These are phyloP conservation scores for Calameuta idolon DNA, from an alignment of 2,888 invertebrate genomes.

Conservation along the genomic window DNA sequence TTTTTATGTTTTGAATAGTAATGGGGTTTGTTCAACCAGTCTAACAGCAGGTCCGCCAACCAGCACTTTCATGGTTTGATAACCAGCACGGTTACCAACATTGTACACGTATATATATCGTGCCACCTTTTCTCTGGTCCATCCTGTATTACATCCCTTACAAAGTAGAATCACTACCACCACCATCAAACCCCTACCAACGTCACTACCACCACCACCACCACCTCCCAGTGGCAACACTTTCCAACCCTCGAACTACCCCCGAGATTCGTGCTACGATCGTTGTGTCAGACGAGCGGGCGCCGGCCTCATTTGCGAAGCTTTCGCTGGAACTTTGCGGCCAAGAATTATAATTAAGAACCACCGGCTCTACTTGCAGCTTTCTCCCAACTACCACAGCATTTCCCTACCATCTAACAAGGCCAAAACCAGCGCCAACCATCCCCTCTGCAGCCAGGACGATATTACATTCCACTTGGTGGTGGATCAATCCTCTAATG, in stretches of 20 bases:
- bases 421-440: slow-evolving; percentile 24
- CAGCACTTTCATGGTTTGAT: no score
- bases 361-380: slow-evolving; percentile 38
- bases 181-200: no score
- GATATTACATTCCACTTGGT: slow-evolving; percentile 62
- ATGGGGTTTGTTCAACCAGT: slow-evolving; percentile 47
- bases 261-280: slow-evolving; percentile 32
- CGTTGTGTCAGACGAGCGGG: slow-evolving; percentile 59
- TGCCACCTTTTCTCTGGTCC: slow-evolving; percentile 21
- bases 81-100: no score
- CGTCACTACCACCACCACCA: no score
- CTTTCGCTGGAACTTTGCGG: slow-evolving; percentile 60
- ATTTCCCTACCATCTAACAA: slow-evolving; percentile 20
- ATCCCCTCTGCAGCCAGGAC: slow-evolving; percentile 28
- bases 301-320: slow-evolving; percentile 60
- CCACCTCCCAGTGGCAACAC: neutral
- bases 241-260: slow-evolving; percentile 21
- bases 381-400: slow-evolving; percentile 16
- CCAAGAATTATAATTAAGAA: slow-evolving; percentile 65
- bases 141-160: no score
- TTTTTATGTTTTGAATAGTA: slow-evolving; percentile 68
- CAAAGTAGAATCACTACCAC: no score
- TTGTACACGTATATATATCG: neutral
- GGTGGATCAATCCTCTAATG: slow-evolving; percentile 60
- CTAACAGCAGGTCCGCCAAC: neutral